Base-by-base conservation (phyloP, 2,113 vertebrate genomes). In the Sturnira hondurensis region DNA sequence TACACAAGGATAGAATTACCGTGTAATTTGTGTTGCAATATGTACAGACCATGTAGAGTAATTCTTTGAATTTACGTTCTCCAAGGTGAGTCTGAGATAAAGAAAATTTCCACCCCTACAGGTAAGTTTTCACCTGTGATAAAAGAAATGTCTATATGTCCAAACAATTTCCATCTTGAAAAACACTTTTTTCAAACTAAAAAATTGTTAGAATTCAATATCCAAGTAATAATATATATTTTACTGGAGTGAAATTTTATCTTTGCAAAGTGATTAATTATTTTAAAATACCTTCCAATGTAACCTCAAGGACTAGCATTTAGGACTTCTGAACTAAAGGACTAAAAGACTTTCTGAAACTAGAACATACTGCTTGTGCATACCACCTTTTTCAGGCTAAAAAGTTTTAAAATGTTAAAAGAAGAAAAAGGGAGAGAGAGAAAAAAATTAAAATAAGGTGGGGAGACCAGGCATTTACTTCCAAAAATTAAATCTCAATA, bases 241-340 rank as follows among this genome's bases (percentile, higher is more conserved):
- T 31, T 94, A 85, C 19, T 85, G 31, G 50, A 70, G 90, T 84
- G 50, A 83, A 86, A 92, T 78, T 89, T 41, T 92, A 19, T 77
- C 67, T 84, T 93, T 78, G n/a, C 65, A 58, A 94, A 81, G 31
- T 36, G n/a, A 56, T 56, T 4, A 89, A 63, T 92, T 71, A 24
- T 90, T 87, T 86, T 82, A 31, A 87, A 82, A 70, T 77, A 83
- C 26, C 91, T 91, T 15, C 16, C 71, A 80, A 0, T 73, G 15
- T 90, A 74, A 84, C 10, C 68, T 58, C 26, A 28, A 84, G 36
- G 81, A 91, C 65, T 80, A 41, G 63, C 90, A 86, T 83, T 81
- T 91, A 54, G 52, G 52, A 19, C 52, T 54, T 54, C 52, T 20
- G 52, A 54, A 54, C 52, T 54, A 19, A 54, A 54, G 52, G 17